Evolutionary conservation across 1,140 invertebrate species (phyloP), one percentile per base, ranked within the genome.

Genomic region (Bactericera cockerelli): DNA sequence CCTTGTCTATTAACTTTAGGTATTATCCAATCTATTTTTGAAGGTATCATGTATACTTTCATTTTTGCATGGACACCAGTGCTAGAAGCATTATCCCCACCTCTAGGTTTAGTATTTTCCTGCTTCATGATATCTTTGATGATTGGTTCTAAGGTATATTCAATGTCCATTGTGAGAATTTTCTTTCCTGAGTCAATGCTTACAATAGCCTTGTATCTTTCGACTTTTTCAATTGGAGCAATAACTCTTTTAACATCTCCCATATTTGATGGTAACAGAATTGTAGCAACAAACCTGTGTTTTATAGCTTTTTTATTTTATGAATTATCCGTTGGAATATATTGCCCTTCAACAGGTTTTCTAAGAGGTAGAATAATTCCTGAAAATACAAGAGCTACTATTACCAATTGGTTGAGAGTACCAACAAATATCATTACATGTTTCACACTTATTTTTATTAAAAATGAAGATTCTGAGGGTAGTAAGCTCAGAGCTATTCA

Each of bases 41-140:
- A 86, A 70, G 79, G 81, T 59, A 76, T 79, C 16, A 84, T 86
- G 81, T 85, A 84, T 68, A 79, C 79, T 14, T 86, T 86, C 72
- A 81, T 86, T 8, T 76, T 84, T 65, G 74, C 83, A 58, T 86
- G 83, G 83, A 86, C 83, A 2, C 83, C 83, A 1, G 75, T 83
- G 13, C 68, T 86, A 6, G 64, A 57, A 28, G 56, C 58, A 24
- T 36, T 71, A 21, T 60, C 68, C 19, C 74, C 76, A 26, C 76
- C 76, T 4, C 64, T 78, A 26, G 77, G 76, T 1, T 55, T 79
- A 36, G 70, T 77, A 1, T 83, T 83, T 68, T 76, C 81, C 13
- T 71, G 73, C 61, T 83, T 81, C 63, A 79, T 84, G 82, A 71
- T 85, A 0, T 78, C 80, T 21, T 76, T 84, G 2, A 84, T 84